Conservation (phyloP, 2,888 invertebrate genomes). For the Aricia artaxerxes region DNA sequence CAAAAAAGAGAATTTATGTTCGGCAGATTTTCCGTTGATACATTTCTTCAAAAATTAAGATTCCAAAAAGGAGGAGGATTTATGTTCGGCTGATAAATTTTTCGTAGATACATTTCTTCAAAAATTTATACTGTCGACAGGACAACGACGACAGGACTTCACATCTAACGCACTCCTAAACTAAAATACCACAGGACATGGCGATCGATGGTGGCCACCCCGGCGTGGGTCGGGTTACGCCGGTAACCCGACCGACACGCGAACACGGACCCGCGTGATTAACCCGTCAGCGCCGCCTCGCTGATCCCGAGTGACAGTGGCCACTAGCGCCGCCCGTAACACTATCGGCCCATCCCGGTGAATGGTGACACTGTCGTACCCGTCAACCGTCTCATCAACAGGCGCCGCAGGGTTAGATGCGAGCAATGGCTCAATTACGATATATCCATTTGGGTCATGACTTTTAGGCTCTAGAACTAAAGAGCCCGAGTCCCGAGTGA, state of each 20-base stretch:
- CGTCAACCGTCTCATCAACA: neutral
- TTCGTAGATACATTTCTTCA: neutral
- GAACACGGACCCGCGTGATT: slow-evolving; percentile 42
- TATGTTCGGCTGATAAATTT: no score
- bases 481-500: no score
- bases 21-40: neutral
- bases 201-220: slow-evolving; percentile 26
- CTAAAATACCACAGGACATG: slow-evolving; percentile 30
- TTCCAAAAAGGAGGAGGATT: no score
- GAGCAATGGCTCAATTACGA: no score
- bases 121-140: neutral
- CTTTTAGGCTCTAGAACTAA: no score
- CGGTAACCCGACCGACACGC: slow-evolving; percentile 42
- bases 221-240: slow-evolving; percentile 36
- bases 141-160: neutral
- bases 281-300: slow-evolving; percentile 46
- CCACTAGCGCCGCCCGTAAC: slow-evolving; percentile 1
- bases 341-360: neutral
- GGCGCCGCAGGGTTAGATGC: no score
- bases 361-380: neutral
- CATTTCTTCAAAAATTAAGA: neutral
- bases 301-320: slow-evolving; percentile 43
- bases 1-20: no score
- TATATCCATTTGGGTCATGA: no score
- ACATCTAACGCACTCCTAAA: slow-evolving; percentile 14